A percentile compares a stretch with the other conserved stretches of the same genome.
phyloP scores from a whole-genome alignment of 2,797 vertebrate genomes.

The Agapornis canus region DNA sequence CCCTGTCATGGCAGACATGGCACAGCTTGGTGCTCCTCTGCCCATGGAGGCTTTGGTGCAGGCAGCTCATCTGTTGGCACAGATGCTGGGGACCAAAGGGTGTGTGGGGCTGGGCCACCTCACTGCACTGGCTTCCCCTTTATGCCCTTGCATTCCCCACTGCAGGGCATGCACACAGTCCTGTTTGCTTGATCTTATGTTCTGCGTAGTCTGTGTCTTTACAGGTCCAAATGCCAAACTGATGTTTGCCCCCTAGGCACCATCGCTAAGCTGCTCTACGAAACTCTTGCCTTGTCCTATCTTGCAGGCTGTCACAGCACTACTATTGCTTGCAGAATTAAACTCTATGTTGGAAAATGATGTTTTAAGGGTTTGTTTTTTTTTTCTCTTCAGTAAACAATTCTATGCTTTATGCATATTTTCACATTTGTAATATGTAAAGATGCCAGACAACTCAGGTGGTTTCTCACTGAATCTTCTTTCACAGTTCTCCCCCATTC shows the following conservation, averaged over 20 bases:
- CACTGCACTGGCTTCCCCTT: background rate
- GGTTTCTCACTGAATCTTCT: background rate
- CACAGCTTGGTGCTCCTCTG: background rate
- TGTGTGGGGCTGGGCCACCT: background rate
- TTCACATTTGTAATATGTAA: background rate
- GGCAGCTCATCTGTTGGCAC: background rate
- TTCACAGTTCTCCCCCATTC: no score
- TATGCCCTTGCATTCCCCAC: background rate
- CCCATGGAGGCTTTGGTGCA: background rate
- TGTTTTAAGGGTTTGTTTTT: background rate
- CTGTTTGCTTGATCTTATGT: background rate
- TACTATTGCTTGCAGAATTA: background rate
- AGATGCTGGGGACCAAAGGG: background rate
- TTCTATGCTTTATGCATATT: background rate
- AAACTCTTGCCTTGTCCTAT: background rate
- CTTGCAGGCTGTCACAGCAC: no score
- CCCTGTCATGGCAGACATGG: rapidly evolving
- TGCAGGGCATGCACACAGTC: rapidly evolving
- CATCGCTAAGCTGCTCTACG: rapidly evolving
- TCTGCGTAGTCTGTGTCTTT: background rate
- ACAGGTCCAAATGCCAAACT: background rate
- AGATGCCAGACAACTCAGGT: background rate
- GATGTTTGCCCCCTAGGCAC: no score
- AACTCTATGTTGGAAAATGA: background rate
- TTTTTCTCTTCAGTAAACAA: background rate